Base-by-base conservation (phyloP, 2,797 vertebrate species). In the Columba guinea region DNA sequence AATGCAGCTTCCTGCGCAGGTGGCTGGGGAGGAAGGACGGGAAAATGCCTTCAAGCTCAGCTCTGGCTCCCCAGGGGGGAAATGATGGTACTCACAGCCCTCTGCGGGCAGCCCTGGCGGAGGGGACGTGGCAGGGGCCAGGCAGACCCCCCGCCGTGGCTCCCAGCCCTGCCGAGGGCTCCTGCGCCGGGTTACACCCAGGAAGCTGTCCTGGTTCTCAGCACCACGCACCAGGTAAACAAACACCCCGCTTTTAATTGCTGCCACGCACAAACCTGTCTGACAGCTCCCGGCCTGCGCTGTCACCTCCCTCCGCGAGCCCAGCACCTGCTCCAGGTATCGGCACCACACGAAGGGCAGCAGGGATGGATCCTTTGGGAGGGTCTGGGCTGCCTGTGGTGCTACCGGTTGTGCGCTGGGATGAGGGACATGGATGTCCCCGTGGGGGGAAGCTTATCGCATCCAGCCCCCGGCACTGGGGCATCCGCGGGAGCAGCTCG, bases 181-280 rank as follows among this genome's bases (percentile, higher is more conserved):
- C 34, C 1, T 19, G 8, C n/a, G 64, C 83, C 20, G 5, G 90
- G 89, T 91, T 86, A 95, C 96, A 91, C 93, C 95, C 95, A 95
- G 94, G 96, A 95, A 96, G 79, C 91, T 92, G 84, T 46, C 70
- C 95, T 96, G 92, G 69, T 95, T 97, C 94, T 97, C 93, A 96
- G 93, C 87, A 87, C 80, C 91, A 73, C 58, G 11, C 58, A 49
- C 76, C 41, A 34, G 88, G 89, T 96, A 96, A 96, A 97, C 93
- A 96, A 96, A 96, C 95, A 90, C 88, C 90, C 90, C 58, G 58
- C n/a, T 81, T 91, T 94, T 97, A 97, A 97, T 96, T 96, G 93
- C 87, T 95, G 95, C 94, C 95, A 95, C 90, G 85, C 86, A 93
- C 89, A 95, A 96, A 95, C 96, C 94, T 94, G 95, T 95, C 95